Conservation (phyloP, 2,888 invertebrate species). For the Tanypteryx hageni region DNA sequence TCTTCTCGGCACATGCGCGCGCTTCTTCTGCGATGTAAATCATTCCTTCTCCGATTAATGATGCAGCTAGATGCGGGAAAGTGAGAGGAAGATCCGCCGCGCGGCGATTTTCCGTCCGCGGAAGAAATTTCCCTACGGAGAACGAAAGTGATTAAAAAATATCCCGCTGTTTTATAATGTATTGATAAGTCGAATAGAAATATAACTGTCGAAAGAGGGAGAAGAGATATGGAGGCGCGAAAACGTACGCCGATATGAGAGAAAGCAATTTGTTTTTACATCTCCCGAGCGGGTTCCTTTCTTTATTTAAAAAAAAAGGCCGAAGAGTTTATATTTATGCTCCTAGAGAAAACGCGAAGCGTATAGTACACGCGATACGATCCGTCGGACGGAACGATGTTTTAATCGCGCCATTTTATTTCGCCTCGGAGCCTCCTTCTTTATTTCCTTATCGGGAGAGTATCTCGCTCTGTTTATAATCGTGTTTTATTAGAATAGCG, state of each 20-base stretch:
- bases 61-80: not conserved
- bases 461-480: not conserved
- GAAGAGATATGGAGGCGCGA: not conserved
- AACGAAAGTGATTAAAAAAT: not conserved
- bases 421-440: not conserved
- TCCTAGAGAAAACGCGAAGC: too few relatives aligned
- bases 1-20: not conserved
- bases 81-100: not conserved
- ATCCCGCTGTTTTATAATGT: not conserved
- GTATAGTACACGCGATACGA: too few relatives aligned
- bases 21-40: not conserved
- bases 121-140: not conserved
- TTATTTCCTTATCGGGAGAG: slow-evolving; percentile 1
- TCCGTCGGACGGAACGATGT: too few relatives aligned
- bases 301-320: too few relatives aligned
- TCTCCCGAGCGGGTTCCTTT: not conserved
- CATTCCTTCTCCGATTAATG: slow-evolving; percentile 14
- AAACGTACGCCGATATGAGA: not conserved
- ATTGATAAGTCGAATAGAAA: slow-evolving; percentile 3
- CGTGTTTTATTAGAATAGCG: not conserved
- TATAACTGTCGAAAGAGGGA: not conserved
- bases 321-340: too few relatives aligned
- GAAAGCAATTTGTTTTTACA: not conserved
- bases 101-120: not conserved
- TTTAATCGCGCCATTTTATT: not conserved